These are phyloP conservation scores for Caenorhabditis sp. DNA, from an alignment of 2,888 invertebrate genomes.

Conservation along the genomic window DNA sequence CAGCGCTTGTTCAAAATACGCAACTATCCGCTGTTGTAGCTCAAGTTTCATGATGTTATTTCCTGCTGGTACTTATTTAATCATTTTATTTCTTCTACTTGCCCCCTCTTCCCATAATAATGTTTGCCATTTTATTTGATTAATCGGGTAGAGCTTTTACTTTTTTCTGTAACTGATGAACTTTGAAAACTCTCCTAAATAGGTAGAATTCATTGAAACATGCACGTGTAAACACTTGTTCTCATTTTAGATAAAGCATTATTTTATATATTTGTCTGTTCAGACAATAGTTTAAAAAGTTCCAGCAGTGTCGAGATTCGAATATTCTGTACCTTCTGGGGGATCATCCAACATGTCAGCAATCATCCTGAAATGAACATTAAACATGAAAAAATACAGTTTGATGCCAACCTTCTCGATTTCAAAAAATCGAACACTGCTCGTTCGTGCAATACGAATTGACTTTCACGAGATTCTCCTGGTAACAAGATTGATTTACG, in stretches of 20 bases:
- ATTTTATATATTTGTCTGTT: conserved; percentile 16
- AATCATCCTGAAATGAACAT: conserved; percentile 40
- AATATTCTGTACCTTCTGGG: conserved; percentile 33
- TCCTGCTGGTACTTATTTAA: not conserved
- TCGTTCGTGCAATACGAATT: conserved; percentile 55
- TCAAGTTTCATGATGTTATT: conserved; percentile 21
- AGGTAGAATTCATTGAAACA: not conserved
- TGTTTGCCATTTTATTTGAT: not conserved
- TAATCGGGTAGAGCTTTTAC: not conserved
- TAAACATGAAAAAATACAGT: not conserved
- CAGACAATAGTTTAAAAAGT: conserved; percentile 28
- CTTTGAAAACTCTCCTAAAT: no score
- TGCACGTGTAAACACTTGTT: not conserved
- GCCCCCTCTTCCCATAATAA: not conserved
- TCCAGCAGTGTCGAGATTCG: conserved; percentile 48
- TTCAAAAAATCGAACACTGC: conserved; percentile 61
- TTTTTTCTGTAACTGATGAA: no score
- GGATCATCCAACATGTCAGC: conserved; percentile 56
- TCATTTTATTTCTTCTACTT: not conserved
- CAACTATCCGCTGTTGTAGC: conserved; percentile 32
- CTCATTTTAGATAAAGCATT: not conserved
- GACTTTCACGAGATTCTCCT: conserved; percentile 41
- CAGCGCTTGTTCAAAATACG: conserved; percentile 28
- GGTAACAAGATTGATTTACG: not conserved
- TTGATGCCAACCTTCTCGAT: conserved; percentile 10